Base-by-base conservation (phyloP, 2,888 invertebrate species). In the Caenorhabditis sp. region DNA sequence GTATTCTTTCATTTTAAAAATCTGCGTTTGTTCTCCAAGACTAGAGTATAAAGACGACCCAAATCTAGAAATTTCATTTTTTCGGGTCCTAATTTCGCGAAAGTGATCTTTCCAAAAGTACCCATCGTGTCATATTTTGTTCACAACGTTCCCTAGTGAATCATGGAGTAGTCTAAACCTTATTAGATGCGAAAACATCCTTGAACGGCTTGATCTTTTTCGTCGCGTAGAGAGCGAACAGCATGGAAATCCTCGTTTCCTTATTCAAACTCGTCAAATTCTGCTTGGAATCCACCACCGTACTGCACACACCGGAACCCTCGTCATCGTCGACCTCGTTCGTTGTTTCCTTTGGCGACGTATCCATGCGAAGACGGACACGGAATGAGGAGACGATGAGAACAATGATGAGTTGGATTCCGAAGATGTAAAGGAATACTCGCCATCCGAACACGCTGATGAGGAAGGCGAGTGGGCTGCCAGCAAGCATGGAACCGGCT, bases 401-500 rank as follows among this genome's bases (percentile, higher is more conserved):
- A 7, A 85, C 82, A 22, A 83, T 63, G 26, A 75, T 22, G 26
- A 86, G 72, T 72, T 86, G 85, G 4, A 70, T 51, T 16, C 66
- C 66, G 72, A 88, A 85, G 56, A 87, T 82, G 51, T 85, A 83
- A 5, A 83, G 64, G 68, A 88, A 85, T 5, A 82, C 81, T 4
- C 68, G 59, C 54, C 82, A 84, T 41, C 87, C 86, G 58, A 82
- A 86, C 16, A 61, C 16, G 16, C 80, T 73, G 68, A 88, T 82
- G n/a, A 88, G 82, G 19, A 51, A 49, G 1, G 88, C 87, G 8
- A 88, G 68, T 0, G 88, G 88, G 1, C 81, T 74, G 31, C 88
- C 88, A n/a, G 86, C 88, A 31, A 88, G 54, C 68, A 88, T 82
- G 22, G 87, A 86, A n/a, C 88, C 88, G 49, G 85, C 88, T 88